A percentile compares a stretch with the other conserved stretches of the same genome.
Conservation (phyloP, 2,888 invertebrate genomes). For the Orthosia cruda region DNA sequence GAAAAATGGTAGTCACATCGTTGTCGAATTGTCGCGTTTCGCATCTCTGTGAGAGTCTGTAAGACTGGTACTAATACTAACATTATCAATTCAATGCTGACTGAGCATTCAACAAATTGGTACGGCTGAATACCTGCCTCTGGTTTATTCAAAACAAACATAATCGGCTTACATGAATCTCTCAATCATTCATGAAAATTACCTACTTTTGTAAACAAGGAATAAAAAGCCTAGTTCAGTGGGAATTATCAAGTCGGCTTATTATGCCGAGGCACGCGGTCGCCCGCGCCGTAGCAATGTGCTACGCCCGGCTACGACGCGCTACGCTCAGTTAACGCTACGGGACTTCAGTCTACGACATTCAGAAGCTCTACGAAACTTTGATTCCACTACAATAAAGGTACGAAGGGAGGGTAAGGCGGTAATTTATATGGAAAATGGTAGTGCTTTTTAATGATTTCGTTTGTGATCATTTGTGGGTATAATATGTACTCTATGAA, state of each 20-base stretch:
- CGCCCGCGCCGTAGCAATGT: slow-evolving; percentile 74
- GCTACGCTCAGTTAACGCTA: slow-evolving; percentile 73
- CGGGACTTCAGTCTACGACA: slow-evolving; percentile 70
- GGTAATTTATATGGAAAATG: slow-evolving; percentile 49
- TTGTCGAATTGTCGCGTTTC: neutral
- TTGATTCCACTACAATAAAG: slow-evolving; percentile 55
- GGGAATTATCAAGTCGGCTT: slow-evolving; percentile 74
- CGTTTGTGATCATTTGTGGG: neutral
- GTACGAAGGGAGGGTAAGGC: slow-evolving; percentile 12
- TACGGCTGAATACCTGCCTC: neutral
- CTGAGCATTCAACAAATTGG: neutral
- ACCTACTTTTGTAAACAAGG: slow-evolving; percentile 23
- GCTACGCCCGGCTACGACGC: slow-evolving; percentile 70
- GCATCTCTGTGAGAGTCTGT: neutral
- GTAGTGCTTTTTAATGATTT: slow-evolving; percentile 26
- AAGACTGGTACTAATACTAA: neutral
- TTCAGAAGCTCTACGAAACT: slow-evolving; percentile 69
- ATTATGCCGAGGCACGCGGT: slow-evolving; percentile 82
- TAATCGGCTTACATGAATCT: slow-evolving; percentile 6
- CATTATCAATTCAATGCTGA: neutral
- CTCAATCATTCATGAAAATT: slow-evolving; percentile 16
- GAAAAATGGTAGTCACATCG: neutral
- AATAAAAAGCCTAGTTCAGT: slow-evolving; percentile 50
- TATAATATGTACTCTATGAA: neutral
- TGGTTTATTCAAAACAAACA: slow-evolving; percentile 5